phyloP scores from a whole-genome alignment of 2,797 vertebrate species.

The Oreochromis grahami region DNA sequence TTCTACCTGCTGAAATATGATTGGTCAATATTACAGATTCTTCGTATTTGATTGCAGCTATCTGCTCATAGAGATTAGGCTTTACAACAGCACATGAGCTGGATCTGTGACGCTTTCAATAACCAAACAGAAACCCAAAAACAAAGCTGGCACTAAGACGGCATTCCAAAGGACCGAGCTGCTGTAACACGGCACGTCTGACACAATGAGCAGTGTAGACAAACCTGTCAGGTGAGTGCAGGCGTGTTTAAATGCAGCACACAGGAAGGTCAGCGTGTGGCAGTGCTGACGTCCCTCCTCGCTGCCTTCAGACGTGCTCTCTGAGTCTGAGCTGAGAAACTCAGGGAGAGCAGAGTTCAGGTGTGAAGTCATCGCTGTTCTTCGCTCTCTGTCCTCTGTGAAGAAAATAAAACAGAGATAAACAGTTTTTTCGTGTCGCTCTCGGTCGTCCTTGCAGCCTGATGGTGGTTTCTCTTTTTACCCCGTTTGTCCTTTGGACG shows the following conservation, averaged over 20 bases:
- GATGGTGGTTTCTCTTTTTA: background rate
- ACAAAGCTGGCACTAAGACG: background rate
- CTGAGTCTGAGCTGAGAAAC: background rate
- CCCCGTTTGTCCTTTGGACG: background rate
- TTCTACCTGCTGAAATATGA: background rate
- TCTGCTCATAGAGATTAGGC: background rate
- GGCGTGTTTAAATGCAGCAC: background rate
- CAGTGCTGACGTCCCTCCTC: background rate
- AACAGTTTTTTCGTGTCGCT: background rate
- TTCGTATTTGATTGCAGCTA: background rate
- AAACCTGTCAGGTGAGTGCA: background rate
- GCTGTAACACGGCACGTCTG: background rate
- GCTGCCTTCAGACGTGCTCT: background rate
- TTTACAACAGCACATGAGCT: rapidly evolving
- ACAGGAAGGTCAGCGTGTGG: background rate
- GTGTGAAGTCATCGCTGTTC: background rate
- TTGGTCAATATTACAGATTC: background rate
- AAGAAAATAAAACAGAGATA: background rate
- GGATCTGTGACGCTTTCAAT: background rate
- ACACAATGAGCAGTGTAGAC: rapidly evolving
- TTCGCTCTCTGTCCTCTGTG: rapidly evolving
- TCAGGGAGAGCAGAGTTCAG: background rate
- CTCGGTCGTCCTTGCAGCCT: background rate
- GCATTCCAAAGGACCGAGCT: background rate
- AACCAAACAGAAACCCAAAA: background rate